Conservation (phyloP, 2,888 invertebrate genomes). For the Drosophila mimica region DNA sequence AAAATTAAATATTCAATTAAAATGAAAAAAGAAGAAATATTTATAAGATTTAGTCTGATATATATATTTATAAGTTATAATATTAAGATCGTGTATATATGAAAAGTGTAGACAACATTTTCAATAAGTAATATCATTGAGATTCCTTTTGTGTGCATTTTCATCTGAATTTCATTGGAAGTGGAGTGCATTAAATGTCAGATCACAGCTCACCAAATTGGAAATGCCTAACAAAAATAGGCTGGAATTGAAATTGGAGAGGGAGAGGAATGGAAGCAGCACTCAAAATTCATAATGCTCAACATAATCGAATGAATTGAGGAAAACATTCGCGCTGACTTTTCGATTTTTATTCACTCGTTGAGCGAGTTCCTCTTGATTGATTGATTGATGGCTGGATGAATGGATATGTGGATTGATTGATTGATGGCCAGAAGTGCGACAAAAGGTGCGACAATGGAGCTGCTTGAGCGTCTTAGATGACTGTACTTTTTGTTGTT, state of each 20-base stretch:
- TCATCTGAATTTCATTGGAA: slow-evolving; percentile 1
- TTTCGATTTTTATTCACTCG: slow-evolving; percentile 33
- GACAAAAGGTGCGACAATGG: slow-evolving; percentile 56
- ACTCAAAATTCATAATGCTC: slow-evolving; percentile 24
- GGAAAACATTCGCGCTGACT: slow-evolving; percentile 33
- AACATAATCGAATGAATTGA: slow-evolving; percentile 4
- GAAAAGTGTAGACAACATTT: background rate
- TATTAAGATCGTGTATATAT: background rate
- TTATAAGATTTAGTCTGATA: background rate
- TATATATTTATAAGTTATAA: background rate
- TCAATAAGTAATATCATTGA: background rate
- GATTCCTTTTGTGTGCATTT: background rate
- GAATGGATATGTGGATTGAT: slow-evolving; percentile 58
- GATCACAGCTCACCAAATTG: slow-evolving; percentile 53
- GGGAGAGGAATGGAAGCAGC: slow-evolving; percentile 21
- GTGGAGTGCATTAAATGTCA: slow-evolving; percentile 29
- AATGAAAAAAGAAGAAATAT: background rate
- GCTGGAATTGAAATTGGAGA: background rate
- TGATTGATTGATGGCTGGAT: slow-evolving; percentile 67
- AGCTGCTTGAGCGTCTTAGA: slow-evolving; percentile 39
- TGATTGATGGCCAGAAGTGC: slow-evolving; percentile 39
- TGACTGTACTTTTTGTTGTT: slow-evolving; percentile 68
- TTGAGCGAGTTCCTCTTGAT: slow-evolving; percentile 28
- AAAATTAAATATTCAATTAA: background rate
- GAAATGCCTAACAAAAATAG: slow-evolving; percentile 23